A percentile compares a stretch with the other conserved stretches of the same genome.
phyloP scores from a whole-genome alignment of 1,140 invertebrate species.

The Tigriopus japonicus region DNA sequence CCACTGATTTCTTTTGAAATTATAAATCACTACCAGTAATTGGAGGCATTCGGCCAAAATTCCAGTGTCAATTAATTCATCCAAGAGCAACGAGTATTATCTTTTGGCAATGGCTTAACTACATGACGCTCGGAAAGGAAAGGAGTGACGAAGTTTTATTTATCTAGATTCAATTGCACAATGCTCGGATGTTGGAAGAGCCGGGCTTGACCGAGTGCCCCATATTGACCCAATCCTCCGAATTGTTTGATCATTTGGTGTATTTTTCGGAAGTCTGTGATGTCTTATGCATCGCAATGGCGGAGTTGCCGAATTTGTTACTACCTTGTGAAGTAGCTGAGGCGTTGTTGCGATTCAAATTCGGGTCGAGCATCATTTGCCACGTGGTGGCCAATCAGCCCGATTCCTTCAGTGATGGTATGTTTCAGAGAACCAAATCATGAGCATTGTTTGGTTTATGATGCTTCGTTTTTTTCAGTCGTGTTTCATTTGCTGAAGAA shows the following conservation, averaged over 20 bases:
- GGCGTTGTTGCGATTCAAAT: conserved; percentile 69
- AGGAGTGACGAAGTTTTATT: too few relatives aligned
- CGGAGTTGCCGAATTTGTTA: conserved; percentile 69
- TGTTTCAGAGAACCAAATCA: not conserved
- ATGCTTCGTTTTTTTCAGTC: conserved; percentile 2
- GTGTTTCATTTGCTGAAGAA: conserved; percentile 1
- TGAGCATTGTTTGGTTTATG: not conserved
- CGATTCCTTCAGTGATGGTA: conserved; percentile 73
- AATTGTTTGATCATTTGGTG: conserved; percentile 83
- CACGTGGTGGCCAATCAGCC: conserved; percentile 76
- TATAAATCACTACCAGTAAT: too few relatives aligned
- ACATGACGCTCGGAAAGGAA: too few relatives aligned
- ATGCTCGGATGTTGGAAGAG: too few relatives aligned
- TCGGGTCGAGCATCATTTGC: conserved; percentile 72
- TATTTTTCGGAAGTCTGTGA: conserved; percentile 88
- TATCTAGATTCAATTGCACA: too few relatives aligned
- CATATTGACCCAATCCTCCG: conserved; percentile 23
- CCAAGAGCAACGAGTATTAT: too few relatives aligned
- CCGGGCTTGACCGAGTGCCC: not conserved
- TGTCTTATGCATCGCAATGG: conserved; percentile 77
- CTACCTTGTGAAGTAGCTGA: conserved; percentile 58
- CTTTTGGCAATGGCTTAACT: too few relatives aligned
- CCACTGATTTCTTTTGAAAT: too few relatives aligned
- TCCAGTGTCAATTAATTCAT: too few relatives aligned
- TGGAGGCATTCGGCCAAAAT: too few relatives aligned